A percentile compares a stretch with the other conserved stretches of the same genome.
phyloP scores from a whole-genome alignment of 30 jellyfish, hydroid and myxozoan species.

The Nemopilema nomurai region DNA sequence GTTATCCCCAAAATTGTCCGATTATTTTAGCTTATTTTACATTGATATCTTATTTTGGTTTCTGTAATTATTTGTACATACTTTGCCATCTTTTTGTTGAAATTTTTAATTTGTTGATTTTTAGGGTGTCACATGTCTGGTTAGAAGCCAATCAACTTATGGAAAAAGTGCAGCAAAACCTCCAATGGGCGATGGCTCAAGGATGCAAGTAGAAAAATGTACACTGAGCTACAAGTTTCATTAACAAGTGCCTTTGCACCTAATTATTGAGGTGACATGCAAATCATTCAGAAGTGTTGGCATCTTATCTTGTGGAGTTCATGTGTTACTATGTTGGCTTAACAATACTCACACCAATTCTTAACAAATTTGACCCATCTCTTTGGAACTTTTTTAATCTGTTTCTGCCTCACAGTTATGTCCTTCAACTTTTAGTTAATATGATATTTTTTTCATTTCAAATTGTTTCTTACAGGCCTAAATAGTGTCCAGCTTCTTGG shows the following conservation, averaged over 20 bases:
- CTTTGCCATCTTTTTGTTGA: neutral
- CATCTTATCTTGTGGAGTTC: too few species aligned
- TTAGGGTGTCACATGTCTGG: slow-evolving; percentile 4
- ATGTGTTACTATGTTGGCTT: too few species aligned
- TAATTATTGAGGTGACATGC: too few species aligned
- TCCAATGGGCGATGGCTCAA: neutral
- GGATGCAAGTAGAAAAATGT: neutral
- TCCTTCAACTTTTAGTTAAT: neutral
- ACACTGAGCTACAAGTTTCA: neutral
- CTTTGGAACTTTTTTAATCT: neutral
- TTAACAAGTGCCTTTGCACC: neutral
- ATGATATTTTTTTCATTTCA: too few species aligned
- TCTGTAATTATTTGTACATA: too few species aligned
- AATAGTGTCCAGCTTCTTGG: slow-evolving; percentile 85
- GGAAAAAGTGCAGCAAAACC: neutral
- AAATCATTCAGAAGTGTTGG: too few species aligned
- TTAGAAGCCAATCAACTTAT: neutral
- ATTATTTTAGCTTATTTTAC: too few species aligned
- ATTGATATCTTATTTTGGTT: too few species aligned
- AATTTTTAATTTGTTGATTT: neutral
- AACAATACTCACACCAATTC: too few species aligned
- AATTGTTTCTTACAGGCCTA: slow-evolving; percentile 39
- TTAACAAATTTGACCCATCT: too few species aligned
- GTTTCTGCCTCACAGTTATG: neutral
- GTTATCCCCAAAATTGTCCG: too few species aligned